phyloP scores from a whole-genome alignment of 2,797 vertebrate species.

The Macropodus opercularis region DNA sequence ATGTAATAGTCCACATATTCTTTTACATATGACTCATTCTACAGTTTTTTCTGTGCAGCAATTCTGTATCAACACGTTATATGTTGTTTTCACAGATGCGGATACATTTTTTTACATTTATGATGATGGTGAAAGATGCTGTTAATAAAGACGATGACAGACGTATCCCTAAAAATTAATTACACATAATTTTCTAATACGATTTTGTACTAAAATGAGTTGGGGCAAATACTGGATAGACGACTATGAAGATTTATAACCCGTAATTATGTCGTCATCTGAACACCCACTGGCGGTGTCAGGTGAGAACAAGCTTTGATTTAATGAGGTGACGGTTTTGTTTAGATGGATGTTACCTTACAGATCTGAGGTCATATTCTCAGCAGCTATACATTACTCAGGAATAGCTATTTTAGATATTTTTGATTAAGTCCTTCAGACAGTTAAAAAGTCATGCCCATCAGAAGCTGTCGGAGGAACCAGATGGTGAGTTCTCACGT shows the following conservation, averaged over 20 bases:
- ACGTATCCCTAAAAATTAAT: slow-evolving; percentile 13
- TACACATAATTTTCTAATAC: slow-evolving; percentile 28
- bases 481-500: slow-evolving; percentile 48
- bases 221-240: slow-evolving; percentile 45
- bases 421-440: slow-evolving; percentile 7
- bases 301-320: slow-evolving; percentile 68
- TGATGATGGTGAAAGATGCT: slow-evolving; percentile 18
- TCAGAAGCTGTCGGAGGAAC: slow-evolving; percentile 14
- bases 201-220: slow-evolving; percentile 41
- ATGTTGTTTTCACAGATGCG: slow-evolving; percentile 3
- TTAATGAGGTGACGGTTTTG: slow-evolving; percentile 49
- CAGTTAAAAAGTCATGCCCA: no score
- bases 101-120: slow-evolving; percentile 5
- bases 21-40: slow-evolving; percentile 33
- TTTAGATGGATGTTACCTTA: slow-evolving; percentile 14
- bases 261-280: slow-evolving; percentile 71
- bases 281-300: slow-evolving; percentile 52
- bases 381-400: slow-evolving; percentile 4
- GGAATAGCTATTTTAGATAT: slow-evolving; percentile 1
- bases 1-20: no score
- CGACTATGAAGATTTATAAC: slow-evolving; percentile 61
- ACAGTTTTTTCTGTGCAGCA: not conserved
- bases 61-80: not conserved
- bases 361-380: slow-evolving; percentile 23
- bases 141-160: slow-evolving; percentile 28